Conservation (phyloP, 2,797 vertebrate genomes). For the Sebastiscus tertius region DNA sequence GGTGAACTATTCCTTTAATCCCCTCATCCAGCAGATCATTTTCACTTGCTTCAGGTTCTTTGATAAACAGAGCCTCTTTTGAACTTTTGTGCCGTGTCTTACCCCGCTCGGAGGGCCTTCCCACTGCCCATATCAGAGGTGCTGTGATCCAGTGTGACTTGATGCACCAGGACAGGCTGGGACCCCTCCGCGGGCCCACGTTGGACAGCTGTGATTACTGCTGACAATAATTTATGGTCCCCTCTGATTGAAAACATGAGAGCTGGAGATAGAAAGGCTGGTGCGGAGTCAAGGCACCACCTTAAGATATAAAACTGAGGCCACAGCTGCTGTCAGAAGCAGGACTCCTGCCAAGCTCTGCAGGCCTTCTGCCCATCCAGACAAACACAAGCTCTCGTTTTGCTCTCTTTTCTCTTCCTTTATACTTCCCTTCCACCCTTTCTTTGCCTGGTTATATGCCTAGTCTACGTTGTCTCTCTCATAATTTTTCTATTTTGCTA, state of each 20-base stretch:
- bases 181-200: slow-evolving; percentile 71
- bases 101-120: slow-evolving; percentile 52
- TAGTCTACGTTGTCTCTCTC: slow-evolving; percentile 9
- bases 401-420: slow-evolving; percentile 43
- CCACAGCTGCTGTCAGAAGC: slow-evolving; percentile 79
- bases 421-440: slow-evolving; percentile 36
- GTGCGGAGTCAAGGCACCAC: slow-evolving; percentile 74
- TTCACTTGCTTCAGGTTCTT: slow-evolving; percentile 61
- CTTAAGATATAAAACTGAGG: slow-evolving; percentile 83
- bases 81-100: slow-evolving; percentile 60
- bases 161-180: slow-evolving; percentile 74
- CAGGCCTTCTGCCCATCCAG: slow-evolving; percentile 74
- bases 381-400: slow-evolving; percentile 59
- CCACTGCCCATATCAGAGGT: slow-evolving; percentile 62
- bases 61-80: slow-evolving; percentile 47
- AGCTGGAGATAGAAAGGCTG: slow-evolving; percentile 70
- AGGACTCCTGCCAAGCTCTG: slow-evolving; percentile 73
- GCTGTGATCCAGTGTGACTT: slow-evolving; percentile 71
- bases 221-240: slow-evolving; percentile 84
- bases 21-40: slow-evolving; percentile 45
- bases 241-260: slow-evolving; percentile 80
- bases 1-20: slow-evolving; percentile 20
- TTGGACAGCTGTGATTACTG: slow-evolving; percentile 81
- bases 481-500: not conserved
- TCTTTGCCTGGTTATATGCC: slow-evolving; percentile 26